These are phyloP conservation scores for Meriones unguiculatus DNA, from an alignment of 2,113 vertebrate genomes.

Conservation along the genomic window DNA sequence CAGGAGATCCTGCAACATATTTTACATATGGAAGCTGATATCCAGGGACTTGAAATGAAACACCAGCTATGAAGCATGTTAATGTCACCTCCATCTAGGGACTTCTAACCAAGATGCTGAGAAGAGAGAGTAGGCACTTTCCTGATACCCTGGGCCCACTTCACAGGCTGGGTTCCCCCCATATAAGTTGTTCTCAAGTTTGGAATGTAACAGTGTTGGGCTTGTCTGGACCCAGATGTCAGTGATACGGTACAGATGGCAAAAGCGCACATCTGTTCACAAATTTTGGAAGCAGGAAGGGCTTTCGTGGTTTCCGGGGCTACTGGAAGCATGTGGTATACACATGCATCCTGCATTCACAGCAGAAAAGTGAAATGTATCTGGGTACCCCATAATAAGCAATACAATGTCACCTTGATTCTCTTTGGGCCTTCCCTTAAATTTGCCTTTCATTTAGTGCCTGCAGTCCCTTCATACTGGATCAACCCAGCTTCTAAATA, in stretches of 20 bases:
- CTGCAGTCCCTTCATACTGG: background rate
- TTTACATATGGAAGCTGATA: background rate
- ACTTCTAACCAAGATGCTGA: background rate
- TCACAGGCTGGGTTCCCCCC: background rate
- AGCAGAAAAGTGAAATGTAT: background rate
- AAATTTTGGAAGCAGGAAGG: background rate
- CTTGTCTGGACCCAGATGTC: background rate
- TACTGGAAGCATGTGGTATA: background rate
- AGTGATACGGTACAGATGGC: background rate
- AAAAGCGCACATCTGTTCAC: background rate
- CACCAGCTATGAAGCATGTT: background rate
- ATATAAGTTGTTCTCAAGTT: background rate
- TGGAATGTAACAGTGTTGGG: background rate
- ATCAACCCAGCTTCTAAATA: background rate
- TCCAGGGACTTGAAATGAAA: background rate
- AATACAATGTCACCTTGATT: no score
- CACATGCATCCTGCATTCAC: background rate
- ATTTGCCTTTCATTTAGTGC: background rate
- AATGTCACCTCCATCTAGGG: background rate
- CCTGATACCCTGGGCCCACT: background rate
- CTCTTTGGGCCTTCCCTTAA: background rate
- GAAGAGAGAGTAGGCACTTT: background rate
- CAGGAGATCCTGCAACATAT: background rate
- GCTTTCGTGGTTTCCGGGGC: background rate
- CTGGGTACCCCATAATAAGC: background rate